Evolutionary conservation across 2,888 invertebrate species (phyloP).

Genomic region (Brenthis daphne): DNA sequence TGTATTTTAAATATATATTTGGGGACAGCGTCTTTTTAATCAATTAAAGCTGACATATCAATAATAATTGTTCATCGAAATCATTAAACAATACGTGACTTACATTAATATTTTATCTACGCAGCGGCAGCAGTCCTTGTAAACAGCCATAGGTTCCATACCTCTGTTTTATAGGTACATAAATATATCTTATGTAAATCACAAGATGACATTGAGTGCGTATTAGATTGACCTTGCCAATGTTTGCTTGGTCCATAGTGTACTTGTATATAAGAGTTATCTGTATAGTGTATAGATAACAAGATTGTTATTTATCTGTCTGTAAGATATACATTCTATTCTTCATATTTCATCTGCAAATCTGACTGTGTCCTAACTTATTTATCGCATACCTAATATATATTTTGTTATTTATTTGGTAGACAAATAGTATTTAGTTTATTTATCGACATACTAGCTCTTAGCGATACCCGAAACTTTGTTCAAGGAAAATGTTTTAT

Average conservation of each 20-base stretch:
- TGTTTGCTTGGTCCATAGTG: slow-evolving; percentile 7
- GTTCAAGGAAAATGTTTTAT: too few relatives aligned
- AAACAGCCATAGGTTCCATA: neutral
- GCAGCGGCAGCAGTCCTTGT: slow-evolving; percentile 2
- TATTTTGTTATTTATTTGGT: too few relatives aligned
- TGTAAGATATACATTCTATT: neutral
- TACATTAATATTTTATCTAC: slow-evolving; percentile 11
- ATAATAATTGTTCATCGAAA: slow-evolving; percentile 7
- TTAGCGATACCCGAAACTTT: too few relatives aligned
- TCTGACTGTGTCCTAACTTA: too few relatives aligned
- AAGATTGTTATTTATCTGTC: slow-evolving; percentile 2
- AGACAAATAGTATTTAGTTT: too few relatives aligned
- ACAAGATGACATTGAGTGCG: slow-evolving; percentile 11
- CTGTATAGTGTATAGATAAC: neutral
- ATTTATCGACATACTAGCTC: too few relatives aligned
- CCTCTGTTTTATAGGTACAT: neutral
- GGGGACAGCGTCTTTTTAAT: too few relatives aligned
- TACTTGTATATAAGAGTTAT: slow-evolving; percentile 8
- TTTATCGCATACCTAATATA: too few relatives aligned
- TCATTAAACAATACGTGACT: slow-evolving; percentile 17
- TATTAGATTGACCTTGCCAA: slow-evolving; percentile 11
- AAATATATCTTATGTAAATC: slow-evolving; percentile 5
- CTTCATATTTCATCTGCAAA: too few relatives aligned
- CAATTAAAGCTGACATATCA: too few relatives aligned
- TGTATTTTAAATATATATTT: too few relatives aligned